Evolutionary conservation across 2,888 invertebrate genomes (phyloP).

Genomic region (Drosophila histrio): DNA sequence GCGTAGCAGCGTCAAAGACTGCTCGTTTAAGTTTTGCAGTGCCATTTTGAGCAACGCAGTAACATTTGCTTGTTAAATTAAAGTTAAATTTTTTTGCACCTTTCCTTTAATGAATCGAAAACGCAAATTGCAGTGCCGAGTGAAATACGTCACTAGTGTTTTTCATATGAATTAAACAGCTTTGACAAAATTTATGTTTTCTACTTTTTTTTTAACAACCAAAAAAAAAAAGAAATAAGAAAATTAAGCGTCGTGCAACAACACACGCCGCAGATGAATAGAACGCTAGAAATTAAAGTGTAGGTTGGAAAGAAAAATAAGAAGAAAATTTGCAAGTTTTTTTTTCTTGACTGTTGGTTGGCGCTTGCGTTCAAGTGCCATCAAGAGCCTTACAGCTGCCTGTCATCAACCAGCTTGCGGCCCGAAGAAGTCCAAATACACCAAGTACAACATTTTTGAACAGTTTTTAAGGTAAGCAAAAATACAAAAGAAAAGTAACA

Average conservation of each 20-base stretch:
- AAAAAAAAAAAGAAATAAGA: conserved; percentile 23
- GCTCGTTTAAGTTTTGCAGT: conserved; percentile 33
- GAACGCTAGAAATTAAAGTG: conserved; percentile 63
- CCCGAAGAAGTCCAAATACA: conserved; percentile 10
- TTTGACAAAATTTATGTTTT: conserved; percentile 48
- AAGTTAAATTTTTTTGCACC: conserved; percentile 43
- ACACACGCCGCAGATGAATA: conserved; percentile 28
- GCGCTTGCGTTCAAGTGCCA: conserved; percentile 47
- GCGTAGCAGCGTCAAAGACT: conserved; percentile 17
- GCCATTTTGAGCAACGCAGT: conserved; percentile 44
- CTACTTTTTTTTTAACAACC: conserved; percentile 22
- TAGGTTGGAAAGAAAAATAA: conserved; percentile 63
- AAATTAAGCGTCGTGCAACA: conserved; percentile 45
- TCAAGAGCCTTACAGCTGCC: conserved; percentile 42
- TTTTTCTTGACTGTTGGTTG: conserved; percentile 40
- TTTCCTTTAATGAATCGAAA: conserved; percentile 44
- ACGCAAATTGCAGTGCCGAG: conserved; percentile 56
- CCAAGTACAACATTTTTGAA: neutral
- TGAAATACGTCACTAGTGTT: conserved; percentile 48
- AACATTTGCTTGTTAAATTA: conserved; percentile 39
- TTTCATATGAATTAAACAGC: conserved; percentile 30
- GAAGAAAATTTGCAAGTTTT: conserved; percentile 39
- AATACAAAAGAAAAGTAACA: conserved; percentile 8
- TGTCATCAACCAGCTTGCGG: conserved; percentile 27
- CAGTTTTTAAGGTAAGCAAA: conserved; percentile 30